Evolutionary conservation across 2,888 invertebrate species (phyloP), one percentile per base, ranked within the genome.

Genomic region (Agrochola circellaris): DNA sequence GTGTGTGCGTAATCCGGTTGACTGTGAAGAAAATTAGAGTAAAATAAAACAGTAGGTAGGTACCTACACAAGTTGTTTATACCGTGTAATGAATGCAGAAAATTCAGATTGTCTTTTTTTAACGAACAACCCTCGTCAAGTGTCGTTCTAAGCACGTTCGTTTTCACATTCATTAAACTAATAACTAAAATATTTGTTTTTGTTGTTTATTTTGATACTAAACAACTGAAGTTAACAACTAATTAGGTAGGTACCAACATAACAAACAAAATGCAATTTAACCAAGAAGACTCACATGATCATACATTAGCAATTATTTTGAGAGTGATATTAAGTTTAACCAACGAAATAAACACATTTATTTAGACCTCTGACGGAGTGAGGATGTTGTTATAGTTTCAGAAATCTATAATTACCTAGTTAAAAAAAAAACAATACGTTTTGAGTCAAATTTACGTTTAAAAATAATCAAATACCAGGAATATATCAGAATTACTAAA

Each of bases 91-190:
- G 83, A 90, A 88, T 90, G 86, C 83, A 86, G 68, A 85, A 81
- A 77, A 89, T 89, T 88, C 81, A 79, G 86, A 89, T 84, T 75
- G 60, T 69, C n/a, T 82, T 85, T 66, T 66, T 90, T 84, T 88
- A 90, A 91, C 87, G 84, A 91, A 88, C 82, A 71, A 91, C 92
- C 93, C 92, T 92, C 86, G 89, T 92, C 92, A 93, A 88, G 79
- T 87, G 90, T 89, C 90, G 54, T 62, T 79, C 56, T 79, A 69
- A 74, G 68, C 11, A 76, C 30, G 62, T 74, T 64, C 45, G 56
- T 76, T 72, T 85, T 60, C 60, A 51, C 58, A 34, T 65, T 74
- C 17, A 66, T 69, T 78, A 45, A 68, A 74, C 34, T 60, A 62
- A 64, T 72, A 81, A 81, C 51, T 61, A 9, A 78, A 60, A 66